Base-by-base conservation (phyloP, 92 coral and sea anemone species). In the Bergia sp. region DNA sequence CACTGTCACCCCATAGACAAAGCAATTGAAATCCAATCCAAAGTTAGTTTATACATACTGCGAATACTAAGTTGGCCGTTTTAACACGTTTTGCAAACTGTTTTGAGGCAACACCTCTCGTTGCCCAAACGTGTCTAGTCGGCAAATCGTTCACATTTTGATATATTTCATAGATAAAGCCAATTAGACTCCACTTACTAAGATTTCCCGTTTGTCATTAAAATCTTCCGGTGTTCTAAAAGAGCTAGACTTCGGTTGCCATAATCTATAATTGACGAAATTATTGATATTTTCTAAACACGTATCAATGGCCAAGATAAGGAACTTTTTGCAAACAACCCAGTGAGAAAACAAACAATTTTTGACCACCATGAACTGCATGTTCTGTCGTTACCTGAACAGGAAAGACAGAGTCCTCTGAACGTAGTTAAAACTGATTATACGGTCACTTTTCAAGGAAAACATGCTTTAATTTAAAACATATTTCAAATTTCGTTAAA, bases 1-100 rank as follows among this genome's bases (percentile, higher is more conserved):
- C 75, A 39, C 41, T 82, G 3, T 18, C 10, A 82, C 77, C 86
- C 20, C 50, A 21, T 65, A 64, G 40, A 64, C 76, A 82, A 82
- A 82, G 57, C 86, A 82, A 82, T 29, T 64, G 86, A 82, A 82
- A 82, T 82, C 55, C 50, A 38, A 82, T 82, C 76, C 76, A 40
- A 43, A 61, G 45, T 42, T 53, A 53, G 18, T 82, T 82, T 45
- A 82, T 40, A 40, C 47, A 61, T 12, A 81, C 43, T 44, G 42
- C 71, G 15, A 36, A 20, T 41, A 58, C 3, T 41, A 57, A 82
- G 38, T 45, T 82, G 55, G 74, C 16, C 21, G 38, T n/a, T 82
- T 82, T 82, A n/a, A 20, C 3, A 4, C 49, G 6, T 15, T 21
- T 39, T 37, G 43, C 71, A 64, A 21, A 40, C 72, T 61, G 41